Conservation (phyloP, 2,888 invertebrate species). For the Himalopsyche tibetana region DNA sequence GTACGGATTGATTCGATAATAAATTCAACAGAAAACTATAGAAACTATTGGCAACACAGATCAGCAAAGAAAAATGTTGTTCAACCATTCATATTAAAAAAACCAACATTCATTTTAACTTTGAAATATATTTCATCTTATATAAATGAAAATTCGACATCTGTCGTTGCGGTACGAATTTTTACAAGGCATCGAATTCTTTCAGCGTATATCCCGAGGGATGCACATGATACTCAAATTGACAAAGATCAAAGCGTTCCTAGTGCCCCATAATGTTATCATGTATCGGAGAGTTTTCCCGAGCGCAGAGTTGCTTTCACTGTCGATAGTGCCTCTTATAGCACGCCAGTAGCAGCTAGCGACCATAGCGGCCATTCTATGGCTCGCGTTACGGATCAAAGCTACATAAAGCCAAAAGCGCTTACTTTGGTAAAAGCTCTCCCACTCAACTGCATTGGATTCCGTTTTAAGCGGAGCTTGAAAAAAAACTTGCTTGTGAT, state of each 20-base stretch:
- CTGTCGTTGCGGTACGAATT: too few species aligned
- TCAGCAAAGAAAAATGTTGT: too few species aligned
- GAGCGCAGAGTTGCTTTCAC: constrained; percentile 15
- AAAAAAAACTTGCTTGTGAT: not conserved
- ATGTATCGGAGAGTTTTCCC: constrained; percentile 19
- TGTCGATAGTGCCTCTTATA: constrained; percentile 20
- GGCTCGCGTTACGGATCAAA: constrained; percentile 24
- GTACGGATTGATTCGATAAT: too few species aligned
- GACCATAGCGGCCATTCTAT: not conserved
- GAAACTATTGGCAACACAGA: too few species aligned
- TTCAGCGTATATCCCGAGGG: not conserved
- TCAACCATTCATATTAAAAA: too few species aligned
- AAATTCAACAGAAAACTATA: too few species aligned
- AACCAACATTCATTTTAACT: too few species aligned
- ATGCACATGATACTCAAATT: not conserved
- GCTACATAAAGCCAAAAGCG: constrained; percentile 21
- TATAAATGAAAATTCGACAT: too few species aligned
- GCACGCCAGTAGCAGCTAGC: not conserved
- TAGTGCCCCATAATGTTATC: constrained; percentile 11
- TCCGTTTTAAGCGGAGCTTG: not conserved
- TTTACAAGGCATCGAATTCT: not conserved
- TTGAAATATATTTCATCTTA: too few species aligned
- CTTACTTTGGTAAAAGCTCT: constrained; percentile 32
- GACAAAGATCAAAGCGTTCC: constrained; percentile 32
- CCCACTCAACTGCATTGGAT: not conserved